These are phyloP conservation scores for pig (Sus scrofa) DNA, from an alignment of 2,113 vertebrate genomes.

Conservation along the genomic window DNA sequence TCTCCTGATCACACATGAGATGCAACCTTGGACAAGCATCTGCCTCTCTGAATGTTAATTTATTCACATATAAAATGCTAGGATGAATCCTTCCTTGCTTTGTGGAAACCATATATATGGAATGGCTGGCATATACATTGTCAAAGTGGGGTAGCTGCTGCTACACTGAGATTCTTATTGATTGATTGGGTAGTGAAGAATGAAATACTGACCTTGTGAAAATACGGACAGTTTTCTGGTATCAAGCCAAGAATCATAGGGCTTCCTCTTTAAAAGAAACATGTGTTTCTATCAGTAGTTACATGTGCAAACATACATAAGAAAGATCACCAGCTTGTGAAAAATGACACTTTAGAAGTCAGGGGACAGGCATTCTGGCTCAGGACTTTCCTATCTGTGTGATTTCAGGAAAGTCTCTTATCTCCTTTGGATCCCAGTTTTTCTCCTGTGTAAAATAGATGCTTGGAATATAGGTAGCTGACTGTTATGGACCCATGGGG, in stretches of 20 bases:
- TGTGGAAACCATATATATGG: rapidly evolving
- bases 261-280: background rate
- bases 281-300: background rate
- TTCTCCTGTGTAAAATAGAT: background rate
- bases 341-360: background rate
- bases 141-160: background rate
- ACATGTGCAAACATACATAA: background rate
- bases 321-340: background rate
- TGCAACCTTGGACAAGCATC: background rate
- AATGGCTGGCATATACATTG: rapidly evolving
- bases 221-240: background rate
- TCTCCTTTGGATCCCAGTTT: background rate
- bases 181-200: background rate
- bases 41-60: background rate
- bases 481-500: background rate
- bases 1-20: background rate
- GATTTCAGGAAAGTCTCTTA: background rate
- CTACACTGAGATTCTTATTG: background rate
- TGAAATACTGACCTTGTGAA: background rate
- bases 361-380: background rate
- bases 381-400: background rate
- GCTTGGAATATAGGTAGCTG: background rate
- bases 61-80: background rate
- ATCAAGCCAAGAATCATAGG: background rate
- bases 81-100: background rate